Evolutionary conservation across 2,888 invertebrate genomes (phyloP).

Genomic region (Onthophagus sagittarius): DNA sequence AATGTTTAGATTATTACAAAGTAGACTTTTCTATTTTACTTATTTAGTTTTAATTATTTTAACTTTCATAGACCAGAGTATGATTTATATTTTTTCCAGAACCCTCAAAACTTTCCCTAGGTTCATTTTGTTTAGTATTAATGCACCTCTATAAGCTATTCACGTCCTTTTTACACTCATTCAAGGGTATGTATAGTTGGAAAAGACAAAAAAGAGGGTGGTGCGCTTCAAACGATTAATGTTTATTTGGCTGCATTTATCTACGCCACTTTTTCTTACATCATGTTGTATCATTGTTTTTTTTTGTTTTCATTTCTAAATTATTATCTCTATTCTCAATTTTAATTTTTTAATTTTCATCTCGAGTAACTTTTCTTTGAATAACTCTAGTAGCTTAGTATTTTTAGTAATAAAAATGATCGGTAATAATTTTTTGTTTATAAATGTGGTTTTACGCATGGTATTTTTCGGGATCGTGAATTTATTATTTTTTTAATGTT

Average conservation of each 20-base stretch:
- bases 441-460: background rate
- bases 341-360: background rate
- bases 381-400: background rate
- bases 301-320: background rate
- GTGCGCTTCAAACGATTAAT: constrained; percentile 18
- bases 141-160: constrained; percentile 23
- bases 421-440: constrained; percentile 3
- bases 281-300: background rate
- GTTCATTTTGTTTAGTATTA: constrained; percentile 23
- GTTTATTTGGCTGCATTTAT: background rate
- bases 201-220: constrained; percentile 3
- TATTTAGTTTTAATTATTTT: background rate
- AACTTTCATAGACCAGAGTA: constrained; percentile 13
- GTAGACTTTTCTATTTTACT: background rate
- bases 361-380: background rate
- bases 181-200: constrained; percentile 21
- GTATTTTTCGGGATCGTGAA: background rate
- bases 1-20: background rate
- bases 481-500: background rate
- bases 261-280: background rate
- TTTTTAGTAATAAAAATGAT: background rate
- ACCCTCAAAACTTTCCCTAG: constrained; percentile 22
- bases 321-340: background rate
- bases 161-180: constrained; percentile 22
- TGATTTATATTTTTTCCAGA: constrained; percentile 19